These are phyloP conservation scores for Bungarus multicinctus DNA, from an alignment of 2,113 vertebrate species.

Conservation along the genomic window DNA sequence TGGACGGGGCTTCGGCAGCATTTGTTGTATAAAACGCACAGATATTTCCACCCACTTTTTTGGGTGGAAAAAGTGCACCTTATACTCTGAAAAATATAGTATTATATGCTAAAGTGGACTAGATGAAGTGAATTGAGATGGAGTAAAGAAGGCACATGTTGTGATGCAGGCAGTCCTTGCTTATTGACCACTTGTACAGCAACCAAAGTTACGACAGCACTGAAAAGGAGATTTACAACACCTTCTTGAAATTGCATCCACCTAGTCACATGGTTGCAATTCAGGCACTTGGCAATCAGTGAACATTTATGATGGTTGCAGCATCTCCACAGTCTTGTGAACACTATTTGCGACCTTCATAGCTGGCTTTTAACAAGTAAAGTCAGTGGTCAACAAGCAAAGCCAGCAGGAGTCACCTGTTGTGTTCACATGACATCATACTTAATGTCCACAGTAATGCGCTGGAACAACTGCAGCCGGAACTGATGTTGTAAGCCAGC, in stretches of 20 bases:
- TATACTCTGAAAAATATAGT: no score
- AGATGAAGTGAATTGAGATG: neutral
- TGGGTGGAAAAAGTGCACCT: no score
- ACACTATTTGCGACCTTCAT: neutral
- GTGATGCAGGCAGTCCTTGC: neutral
- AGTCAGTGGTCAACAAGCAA: neutral
- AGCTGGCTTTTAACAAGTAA: neutral
- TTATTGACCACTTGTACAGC: neutral
- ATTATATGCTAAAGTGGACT: no score
- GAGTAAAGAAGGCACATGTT: neutral
- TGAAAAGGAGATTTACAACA: neutral
- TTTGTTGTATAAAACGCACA: no score
- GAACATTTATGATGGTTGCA: neutral
- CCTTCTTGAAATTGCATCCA: neutral
- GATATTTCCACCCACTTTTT: no score
- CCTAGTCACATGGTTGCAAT: neutral
- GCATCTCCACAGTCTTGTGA: neutral
- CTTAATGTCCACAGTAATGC: neutral
- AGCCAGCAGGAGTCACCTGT: neutral
- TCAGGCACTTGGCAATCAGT: neutral
- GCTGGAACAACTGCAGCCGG: neutral
- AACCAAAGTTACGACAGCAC: neutral
- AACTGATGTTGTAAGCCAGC: neutral
- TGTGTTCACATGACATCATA: neutral
- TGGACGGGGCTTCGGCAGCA: no score